Evolutionary conservation across 2,113 vertebrate species (phyloP).

Genomic region (Gobius niger): DNA sequence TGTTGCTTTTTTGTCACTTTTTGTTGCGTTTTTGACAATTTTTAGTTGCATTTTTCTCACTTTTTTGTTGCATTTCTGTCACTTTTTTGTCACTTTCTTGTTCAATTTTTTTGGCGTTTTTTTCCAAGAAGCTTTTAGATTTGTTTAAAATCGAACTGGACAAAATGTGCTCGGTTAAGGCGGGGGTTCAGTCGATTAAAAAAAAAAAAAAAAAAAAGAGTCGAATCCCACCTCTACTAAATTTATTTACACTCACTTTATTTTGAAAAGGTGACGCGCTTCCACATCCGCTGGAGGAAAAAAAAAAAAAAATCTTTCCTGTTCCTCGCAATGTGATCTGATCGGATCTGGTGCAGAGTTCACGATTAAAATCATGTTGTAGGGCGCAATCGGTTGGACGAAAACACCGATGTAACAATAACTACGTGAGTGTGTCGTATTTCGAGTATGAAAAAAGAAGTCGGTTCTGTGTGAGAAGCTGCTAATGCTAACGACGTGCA

Average conservation of each 20-base stretch:
- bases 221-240: not conserved
- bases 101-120: no score
- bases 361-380: not conserved
- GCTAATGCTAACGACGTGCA: slow-evolving; percentile 20
- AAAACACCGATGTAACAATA: no score
- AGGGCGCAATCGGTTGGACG: not conserved
- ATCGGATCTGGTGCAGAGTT: not conserved
- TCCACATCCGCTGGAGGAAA: not conserved
- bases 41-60: no score
- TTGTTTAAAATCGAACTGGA: no score
- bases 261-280: not conserved
- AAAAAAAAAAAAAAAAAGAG: no score
- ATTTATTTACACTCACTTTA: not conserved
- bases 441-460: not conserved
- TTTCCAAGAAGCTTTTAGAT: no score
- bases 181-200: no score
- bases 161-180: no score
- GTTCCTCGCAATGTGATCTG: not conserved
- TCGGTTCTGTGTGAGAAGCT: not conserved
- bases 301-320: not conserved
- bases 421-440: not conserved
- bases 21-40: no score
- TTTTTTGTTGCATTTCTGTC: no score
- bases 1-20: no score
- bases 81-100: no score